Conservation (phyloP, 1,140 invertebrate genomes). For the Tetragnatha versicolor region DNA sequence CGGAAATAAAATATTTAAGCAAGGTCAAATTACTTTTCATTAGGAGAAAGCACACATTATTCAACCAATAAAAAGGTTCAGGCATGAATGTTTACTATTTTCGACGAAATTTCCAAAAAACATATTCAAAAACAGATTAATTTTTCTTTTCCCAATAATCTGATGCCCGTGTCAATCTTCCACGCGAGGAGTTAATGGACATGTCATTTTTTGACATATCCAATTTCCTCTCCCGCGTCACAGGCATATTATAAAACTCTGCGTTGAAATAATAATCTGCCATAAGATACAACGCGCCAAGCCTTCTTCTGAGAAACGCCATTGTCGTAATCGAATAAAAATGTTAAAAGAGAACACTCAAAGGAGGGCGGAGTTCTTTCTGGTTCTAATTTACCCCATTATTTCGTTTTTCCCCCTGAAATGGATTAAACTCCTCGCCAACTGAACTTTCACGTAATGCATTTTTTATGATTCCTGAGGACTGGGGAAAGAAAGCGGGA, state of each 20-base stretch:
- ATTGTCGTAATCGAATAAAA: slow-evolving; percentile 6
- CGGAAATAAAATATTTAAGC: too few species aligned
- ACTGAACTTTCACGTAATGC: background rate
- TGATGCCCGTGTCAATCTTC: slow-evolving; percentile 12
- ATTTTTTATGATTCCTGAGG: background rate
- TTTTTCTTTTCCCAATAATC: slow-evolving; percentile 18
- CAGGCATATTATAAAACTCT: background rate
- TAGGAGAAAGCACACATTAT: too few species aligned
- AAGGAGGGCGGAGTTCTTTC: background rate
- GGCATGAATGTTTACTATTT: too few species aligned
- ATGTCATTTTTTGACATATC: slow-evolving; percentile 28
- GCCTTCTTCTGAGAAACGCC: slow-evolving; percentile 4
- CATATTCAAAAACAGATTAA: slow-evolving; percentile 21
- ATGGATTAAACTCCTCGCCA: slow-evolving; percentile 6
- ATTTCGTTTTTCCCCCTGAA: slow-evolving; percentile 10
- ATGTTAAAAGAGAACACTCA: background rate
- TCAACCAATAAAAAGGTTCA: too few species aligned
- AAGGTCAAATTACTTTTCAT: too few species aligned
- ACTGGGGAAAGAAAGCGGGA: background rate
- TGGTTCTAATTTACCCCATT: slow-evolving; percentile 4
- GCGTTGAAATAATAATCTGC: slow-evolving; percentile 36
- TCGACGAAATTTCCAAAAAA: too few species aligned
- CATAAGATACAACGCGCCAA: slow-evolving; percentile 17
- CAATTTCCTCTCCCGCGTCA: slow-evolving; percentile 17
- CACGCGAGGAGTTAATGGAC: slow-evolving; percentile 23